Evolutionary conservation across 1,140 invertebrate species (phyloP).

Genomic region (Drosophila lacertosa): DNA sequence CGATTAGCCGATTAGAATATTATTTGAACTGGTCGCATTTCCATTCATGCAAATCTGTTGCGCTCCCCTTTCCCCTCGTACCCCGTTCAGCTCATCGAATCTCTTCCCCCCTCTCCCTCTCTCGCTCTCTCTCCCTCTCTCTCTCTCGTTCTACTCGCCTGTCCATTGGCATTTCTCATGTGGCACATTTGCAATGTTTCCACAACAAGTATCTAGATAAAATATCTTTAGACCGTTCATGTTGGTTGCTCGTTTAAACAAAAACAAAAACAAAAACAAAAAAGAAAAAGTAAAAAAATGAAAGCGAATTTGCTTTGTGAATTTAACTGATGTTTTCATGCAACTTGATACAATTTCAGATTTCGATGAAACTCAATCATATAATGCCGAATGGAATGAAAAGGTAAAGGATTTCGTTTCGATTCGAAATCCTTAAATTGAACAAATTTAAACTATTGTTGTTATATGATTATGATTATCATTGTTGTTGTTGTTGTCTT

Average conservation of each 20-base stretch:
- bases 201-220: slow-evolving; percentile 23
- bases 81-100: slow-evolving; percentile 4
- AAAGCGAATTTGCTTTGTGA: neutral
- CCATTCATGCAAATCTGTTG: neutral
- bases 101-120: neutral
- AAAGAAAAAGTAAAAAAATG: too few species aligned
- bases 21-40: neutral
- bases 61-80: neutral
- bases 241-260: slow-evolving; percentile 43
- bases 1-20: neutral
- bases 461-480: too few species aligned
- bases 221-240: slow-evolving; percentile 19
- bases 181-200: slow-evolving; percentile 11
- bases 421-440: slow-evolving; percentile 66
- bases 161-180: slow-evolving; percentile 15
- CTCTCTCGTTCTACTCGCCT: neutral
- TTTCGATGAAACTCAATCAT: slow-evolving; percentile 83
- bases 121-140: too few species aligned
- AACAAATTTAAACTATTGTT: slow-evolving; percentile 42
- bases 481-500: slow-evolving; percentile 41
- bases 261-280: slow-evolving; percentile 15
- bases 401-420: slow-evolving; percentile 79
- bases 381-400: slow-evolving; percentile 84
- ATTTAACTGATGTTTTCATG: slow-evolving; percentile 47
- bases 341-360: slow-evolving; percentile 81